Evolutionary conservation across 2,113 vertebrate genomes (phyloP).

Genomic region (Rhea pennata): DNA sequence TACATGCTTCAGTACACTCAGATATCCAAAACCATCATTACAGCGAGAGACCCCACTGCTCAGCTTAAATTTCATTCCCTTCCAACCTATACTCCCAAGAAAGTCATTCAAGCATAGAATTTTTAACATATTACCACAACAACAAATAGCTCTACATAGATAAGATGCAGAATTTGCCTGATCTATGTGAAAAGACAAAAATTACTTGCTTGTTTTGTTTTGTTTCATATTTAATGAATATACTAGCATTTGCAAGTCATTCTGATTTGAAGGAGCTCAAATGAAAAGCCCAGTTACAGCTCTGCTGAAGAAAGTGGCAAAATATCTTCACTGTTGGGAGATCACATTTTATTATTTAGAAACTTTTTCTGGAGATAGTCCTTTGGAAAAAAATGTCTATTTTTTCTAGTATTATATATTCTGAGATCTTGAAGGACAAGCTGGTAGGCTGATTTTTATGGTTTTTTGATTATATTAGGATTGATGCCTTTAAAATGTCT

Average conservation of each 20-base stretch:
- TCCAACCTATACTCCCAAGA: neutral
- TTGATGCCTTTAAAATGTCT: constrained; percentile 25
- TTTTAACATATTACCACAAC: neutral
- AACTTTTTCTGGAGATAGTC: neutral
- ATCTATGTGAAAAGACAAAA: neutral
- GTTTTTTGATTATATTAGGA: neutral
- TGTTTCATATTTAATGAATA: neutral
- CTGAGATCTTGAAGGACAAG: neutral
- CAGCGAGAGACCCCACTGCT: neutral
- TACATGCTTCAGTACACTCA: constrained; percentile 37
- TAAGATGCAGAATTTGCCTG: neutral
- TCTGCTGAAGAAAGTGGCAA: neutral
- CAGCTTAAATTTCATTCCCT: neutral
- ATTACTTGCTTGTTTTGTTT: neutral
- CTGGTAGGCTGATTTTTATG: neutral
- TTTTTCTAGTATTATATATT: neutral
- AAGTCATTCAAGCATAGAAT: neutral
- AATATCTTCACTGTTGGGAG: neutral
- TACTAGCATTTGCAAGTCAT: neutral
- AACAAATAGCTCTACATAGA: neutral
- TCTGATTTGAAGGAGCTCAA: neutral
- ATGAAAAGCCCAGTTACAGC: neutral
- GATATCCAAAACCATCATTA: neutral
- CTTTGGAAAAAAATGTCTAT: neutral
- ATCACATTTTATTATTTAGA: neutral